Evolutionary conservation across 1,140 invertebrate genomes (phyloP).

Genomic region (Drosophila melanica): DNA sequence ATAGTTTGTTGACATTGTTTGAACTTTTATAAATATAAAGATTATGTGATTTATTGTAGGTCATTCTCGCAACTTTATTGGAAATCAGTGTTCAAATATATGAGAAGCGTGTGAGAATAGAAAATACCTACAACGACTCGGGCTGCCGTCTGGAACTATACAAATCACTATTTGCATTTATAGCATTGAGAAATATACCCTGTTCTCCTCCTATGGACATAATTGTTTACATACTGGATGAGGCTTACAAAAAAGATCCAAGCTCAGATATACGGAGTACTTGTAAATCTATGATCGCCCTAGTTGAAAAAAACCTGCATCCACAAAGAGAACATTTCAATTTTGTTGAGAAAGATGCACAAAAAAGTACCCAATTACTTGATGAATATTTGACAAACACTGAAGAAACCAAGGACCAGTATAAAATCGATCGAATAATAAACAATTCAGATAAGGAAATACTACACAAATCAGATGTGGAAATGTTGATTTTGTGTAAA

Average conservation of each 20-base stretch:
- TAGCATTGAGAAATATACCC: constrained; percentile 29
- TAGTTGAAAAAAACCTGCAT: constrained; percentile 40
- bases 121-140: constrained; percentile 8
- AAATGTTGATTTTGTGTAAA: too few relatives aligned
- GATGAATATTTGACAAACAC: not conserved
- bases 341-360: constrained; percentile 17
- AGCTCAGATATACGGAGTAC: constrained; percentile 19
- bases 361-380: not conserved
- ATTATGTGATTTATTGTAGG: constrained; percentile 18
- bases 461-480: too few relatives aligned
- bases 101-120: constrained; percentile 1
- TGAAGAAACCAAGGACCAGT: not conserved
- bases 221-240: constrained; percentile 38
- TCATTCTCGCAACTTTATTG: constrained; percentile 39
- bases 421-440: not conserved
- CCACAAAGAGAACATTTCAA: constrained; percentile 40
- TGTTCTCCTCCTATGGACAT: constrained; percentile 30
- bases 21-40: not conserved
- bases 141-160: constrained; percentile 32
- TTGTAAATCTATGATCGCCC: constrained; percentile 9
- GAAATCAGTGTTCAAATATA: constrained; percentile 36
- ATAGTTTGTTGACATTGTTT: not conserved
- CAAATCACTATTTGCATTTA: constrained; percentile 25
- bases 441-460: not conserved
- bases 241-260: constrained; percentile 27